These are phyloP conservation scores for Anisognathus igniventris DNA, from an alignment of 2,797 vertebrate genomes.

Conservation along the genomic window DNA sequence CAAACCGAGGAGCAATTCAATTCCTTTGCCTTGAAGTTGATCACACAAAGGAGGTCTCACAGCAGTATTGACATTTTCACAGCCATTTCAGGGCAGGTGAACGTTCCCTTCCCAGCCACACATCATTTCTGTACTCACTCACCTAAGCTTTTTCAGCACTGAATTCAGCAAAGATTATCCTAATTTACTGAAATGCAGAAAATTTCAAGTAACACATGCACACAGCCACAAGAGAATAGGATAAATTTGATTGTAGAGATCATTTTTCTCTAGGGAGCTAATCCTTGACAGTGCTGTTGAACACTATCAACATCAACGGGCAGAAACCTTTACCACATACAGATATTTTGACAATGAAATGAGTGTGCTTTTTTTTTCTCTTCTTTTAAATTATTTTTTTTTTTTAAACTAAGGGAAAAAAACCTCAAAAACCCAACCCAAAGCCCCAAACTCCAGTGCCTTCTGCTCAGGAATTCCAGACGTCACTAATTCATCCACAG, in stretches of 20 bases:
- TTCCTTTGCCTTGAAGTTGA: neutral
- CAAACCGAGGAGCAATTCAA: neutral
- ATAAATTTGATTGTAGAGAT: neutral
- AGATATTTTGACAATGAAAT: neutral
- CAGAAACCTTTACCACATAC: neutral
- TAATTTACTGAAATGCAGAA: neutral
- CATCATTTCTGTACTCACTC: neutral
- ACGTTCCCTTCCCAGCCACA: neutral
- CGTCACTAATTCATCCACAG: neutral
- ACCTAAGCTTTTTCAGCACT: neutral
- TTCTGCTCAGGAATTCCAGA: neutral
- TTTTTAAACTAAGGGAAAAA: neutral
- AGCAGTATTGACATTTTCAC: neutral
- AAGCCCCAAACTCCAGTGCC: neutral
- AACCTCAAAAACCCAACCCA: neutral
- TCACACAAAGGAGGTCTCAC: neutral
- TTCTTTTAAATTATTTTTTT: neutral
- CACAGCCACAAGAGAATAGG: neutral
- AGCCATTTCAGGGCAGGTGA: neutral
- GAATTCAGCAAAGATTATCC: neutral
- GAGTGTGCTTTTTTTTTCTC: neutral
- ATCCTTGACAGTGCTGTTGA: neutral
- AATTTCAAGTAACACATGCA: neutral
- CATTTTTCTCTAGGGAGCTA: neutral
- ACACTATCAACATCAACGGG: neutral